These are phyloP conservation scores for Cryptocheilus praepositus DNA, from an alignment of 2,888 invertebrate species.

Conservation along the genomic window DNA sequence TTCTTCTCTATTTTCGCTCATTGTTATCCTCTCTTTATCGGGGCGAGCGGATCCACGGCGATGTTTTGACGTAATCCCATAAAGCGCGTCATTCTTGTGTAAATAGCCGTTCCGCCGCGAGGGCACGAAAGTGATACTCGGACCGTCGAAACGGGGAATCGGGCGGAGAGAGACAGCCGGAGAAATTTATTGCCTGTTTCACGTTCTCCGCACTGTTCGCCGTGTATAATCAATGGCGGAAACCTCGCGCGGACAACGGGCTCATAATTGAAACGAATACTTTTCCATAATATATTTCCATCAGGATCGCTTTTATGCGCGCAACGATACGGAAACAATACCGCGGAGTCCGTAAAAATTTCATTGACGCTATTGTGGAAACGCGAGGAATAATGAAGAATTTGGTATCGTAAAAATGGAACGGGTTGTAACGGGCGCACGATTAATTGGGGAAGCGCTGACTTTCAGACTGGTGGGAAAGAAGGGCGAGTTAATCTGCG, in stretches of 20 bases:
- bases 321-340: not conserved
- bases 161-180: not conserved
- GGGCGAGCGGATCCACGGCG: conserved; percentile 53
- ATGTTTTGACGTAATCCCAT: conserved; percentile 73
- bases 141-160: conserved; percentile 5
- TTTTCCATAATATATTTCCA: too few relatives aligned
- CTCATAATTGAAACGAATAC: too few relatives aligned
- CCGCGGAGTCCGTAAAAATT: too few relatives aligned
- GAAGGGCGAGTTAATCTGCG: conserved; percentile 6
- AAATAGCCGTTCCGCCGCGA: conserved; percentile 59
- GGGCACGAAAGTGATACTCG: conserved; percentile 47
- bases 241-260: not conserved
- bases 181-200: too few relatives aligned
- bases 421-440: conserved; percentile 5
- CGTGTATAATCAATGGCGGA: not conserved
- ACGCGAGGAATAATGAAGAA: not conserved
- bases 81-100: conserved; percentile 71
- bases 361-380: too few relatives aligned
- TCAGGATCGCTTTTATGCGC: too few relatives aligned
- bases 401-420: not conserved
- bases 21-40: conserved; percentile 46
- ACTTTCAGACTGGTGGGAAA: conserved; percentile 40
- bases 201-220: not conserved
- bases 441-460: conserved; percentile 48
- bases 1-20: conserved; percentile 45